Base-by-base conservation (phyloP, 1,140 invertebrate genomes). In the Acyrthosiphon pisum region DNA sequence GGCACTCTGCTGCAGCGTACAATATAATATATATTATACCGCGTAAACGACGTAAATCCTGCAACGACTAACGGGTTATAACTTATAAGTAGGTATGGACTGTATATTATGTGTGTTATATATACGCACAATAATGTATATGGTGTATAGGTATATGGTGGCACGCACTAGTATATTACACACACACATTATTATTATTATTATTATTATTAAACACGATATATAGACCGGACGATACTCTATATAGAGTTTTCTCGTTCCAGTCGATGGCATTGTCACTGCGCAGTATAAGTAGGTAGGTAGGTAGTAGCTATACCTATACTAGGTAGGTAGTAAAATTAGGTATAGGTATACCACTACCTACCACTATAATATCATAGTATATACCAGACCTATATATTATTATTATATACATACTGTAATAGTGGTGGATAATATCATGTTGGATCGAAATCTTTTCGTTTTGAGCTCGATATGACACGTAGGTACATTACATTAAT, bases 181-280 rank as follows among this genome's bases (percentile, higher is more conserved):
- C 60, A 76, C 14, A 18, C 26, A 30, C 26, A 60, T n/a, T n/a
- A n/a, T n/a, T n/a, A n/a, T 0, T 60, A 60, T 4, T 30, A n/a
- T 68, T 68, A 35, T n/a, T 76, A 76, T 76, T 76, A 68, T 76
- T 76, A n/a, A 76, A 76, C 60, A 76, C 60, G 60, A 76, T 76
- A 68, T n/a, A 76, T n/a, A n/a, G 60, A 76, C 60, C n/a, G 60
- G n/a, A 76, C 60, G 60, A 76, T 76, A 76, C 60, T 76, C 60
- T 76, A n/a, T 76, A 76, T 76, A 76, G 30, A n/a, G 60, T 76
- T 76, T 76, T 76, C 60, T 76, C 60, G 60, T 76, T 76, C 60
- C 60, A 76, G 60, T n/a, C 60, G 60, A 76, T 76, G 30, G 30
- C 14, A 76, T 76, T 76, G 60, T 76, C 60, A 76, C 60, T 76